These are phyloP conservation scores for Scomberomorus guttatus DNA, from an alignment of 2,797 vertebrate genomes.

Conservation along the genomic window DNA sequence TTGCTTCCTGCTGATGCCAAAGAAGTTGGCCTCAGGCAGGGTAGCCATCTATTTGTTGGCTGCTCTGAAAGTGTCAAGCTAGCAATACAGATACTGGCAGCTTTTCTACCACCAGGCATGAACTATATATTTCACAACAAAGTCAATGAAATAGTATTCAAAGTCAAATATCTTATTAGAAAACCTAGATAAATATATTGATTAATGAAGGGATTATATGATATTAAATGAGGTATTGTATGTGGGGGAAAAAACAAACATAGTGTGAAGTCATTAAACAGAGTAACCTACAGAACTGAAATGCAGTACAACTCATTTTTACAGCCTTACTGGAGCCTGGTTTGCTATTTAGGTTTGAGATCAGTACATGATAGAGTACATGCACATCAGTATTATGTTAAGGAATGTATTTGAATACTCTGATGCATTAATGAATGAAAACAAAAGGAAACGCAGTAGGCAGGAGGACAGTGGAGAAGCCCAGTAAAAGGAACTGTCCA, in stretches of 20 bases:
- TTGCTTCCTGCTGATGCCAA: conserved; percentile 47
- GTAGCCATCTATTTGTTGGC: conserved; percentile 56
- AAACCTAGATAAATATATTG: neutral
- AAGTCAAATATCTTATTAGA: neutral
- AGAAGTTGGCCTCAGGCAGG: conserved; percentile 47
- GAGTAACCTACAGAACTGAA: neutral
- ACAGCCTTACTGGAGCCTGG: neutral
- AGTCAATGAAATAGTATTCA: conserved; percentile 14
- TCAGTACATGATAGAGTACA: neutral
- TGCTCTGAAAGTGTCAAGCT: conserved; percentile 40
- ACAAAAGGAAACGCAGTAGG: conserved; percentile 20
- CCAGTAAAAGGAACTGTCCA: conserved; percentile 5
- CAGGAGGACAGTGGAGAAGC: conserved; percentile 1
- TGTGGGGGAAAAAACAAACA: neutral
- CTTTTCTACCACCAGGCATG: neutral
- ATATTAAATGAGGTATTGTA: neutral
- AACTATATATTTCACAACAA: conserved; percentile 3
- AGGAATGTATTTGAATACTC: neutral
- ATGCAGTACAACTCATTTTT: neutral
- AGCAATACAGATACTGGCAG: conserved; percentile 33
- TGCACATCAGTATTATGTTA: neutral
- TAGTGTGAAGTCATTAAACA: neutral
- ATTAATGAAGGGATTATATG: neutral
- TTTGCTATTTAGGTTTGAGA: neutral
- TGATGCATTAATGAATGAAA: conserved; percentile 12